Evolutionary conservation across 2,888 invertebrate genomes (phyloP).

Genomic region (Thymelicus acteon): DNA sequence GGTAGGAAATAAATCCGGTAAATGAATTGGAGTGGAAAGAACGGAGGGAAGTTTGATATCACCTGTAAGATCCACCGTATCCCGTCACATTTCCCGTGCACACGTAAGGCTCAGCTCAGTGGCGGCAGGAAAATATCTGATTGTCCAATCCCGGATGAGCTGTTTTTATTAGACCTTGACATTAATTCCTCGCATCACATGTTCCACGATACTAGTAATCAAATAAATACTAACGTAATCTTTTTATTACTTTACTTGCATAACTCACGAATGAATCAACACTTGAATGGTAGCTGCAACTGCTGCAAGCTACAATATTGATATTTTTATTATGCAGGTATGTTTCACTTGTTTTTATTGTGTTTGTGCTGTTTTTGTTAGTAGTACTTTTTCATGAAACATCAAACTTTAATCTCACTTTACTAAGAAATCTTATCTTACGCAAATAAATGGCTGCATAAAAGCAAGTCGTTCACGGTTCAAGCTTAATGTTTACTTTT

Average conservation of each 20-base stretch:
- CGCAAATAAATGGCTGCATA: constrained; percentile 13
- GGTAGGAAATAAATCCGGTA: constrained; percentile 3
- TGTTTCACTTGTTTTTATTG: too few relatives aligned
- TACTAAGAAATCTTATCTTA: constrained; percentile 16
- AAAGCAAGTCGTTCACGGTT: constrained; percentile 10
- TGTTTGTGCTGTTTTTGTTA: too few relatives aligned
- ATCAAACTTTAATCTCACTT: constrained; percentile 9
- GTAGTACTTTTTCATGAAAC: neutral
- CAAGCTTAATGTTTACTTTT: constrained; percentile 14
- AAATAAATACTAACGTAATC: neutral
- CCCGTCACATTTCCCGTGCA: constrained; percentile 36
- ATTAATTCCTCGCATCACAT: constrained; percentile 33
- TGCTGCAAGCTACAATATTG: too few relatives aligned
- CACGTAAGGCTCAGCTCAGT: constrained; percentile 25
- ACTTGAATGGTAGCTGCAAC: too few relatives aligned
- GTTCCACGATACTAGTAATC: constrained; percentile 4
- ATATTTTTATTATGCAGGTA: too few relatives aligned
- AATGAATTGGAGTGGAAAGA: constrained; percentile 20
- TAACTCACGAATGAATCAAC: too few relatives aligned
- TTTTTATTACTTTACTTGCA: neutral
- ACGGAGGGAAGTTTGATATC: constrained; percentile 14
- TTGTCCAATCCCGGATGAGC: constrained; percentile 36
- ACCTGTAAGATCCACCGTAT: constrained; percentile 27
- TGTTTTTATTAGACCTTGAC: constrained; percentile 37
- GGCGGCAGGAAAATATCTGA: constrained; percentile 36